phyloP scores from a whole-genome alignment of 2,797 vertebrate genomes.

The Cuniculus paca region DNA sequence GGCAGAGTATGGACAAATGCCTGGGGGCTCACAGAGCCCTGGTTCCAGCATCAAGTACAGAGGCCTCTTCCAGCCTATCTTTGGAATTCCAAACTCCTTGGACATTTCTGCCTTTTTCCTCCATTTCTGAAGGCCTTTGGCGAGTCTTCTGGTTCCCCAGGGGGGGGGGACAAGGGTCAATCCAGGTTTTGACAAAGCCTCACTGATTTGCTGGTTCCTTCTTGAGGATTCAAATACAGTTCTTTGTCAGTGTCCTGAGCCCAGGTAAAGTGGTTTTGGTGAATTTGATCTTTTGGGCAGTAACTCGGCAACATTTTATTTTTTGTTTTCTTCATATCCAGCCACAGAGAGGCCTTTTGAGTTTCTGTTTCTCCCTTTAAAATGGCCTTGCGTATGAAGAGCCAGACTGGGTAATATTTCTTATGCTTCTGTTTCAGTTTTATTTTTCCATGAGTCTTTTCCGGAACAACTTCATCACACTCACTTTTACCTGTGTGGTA shows the following conservation, averaged over 20 bases:
- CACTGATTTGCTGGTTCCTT: not conserved
- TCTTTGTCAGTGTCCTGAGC: not conserved
- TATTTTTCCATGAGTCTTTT: slow-evolving; percentile 54
- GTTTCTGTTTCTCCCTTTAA: slow-evolving; percentile 49
- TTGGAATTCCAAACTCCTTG: not conserved
- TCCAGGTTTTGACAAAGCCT: not conserved
- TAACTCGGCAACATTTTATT: not conserved
- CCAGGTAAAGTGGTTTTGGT: not conserved
- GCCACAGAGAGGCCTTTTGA: not conserved
- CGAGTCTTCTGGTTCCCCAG: not conserved
- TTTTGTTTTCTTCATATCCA: not conserved
- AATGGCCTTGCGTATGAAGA: slow-evolving; percentile 37
- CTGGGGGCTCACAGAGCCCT: not conserved
- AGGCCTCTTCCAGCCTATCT: not conserved
- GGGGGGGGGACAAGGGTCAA: not conserved
- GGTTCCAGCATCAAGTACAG: not conserved
- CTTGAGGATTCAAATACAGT: not conserved
- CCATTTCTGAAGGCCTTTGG: not conserved
- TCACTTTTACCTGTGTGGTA: slow-evolving; percentile 21
- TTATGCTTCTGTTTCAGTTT: slow-evolving; percentile 39
- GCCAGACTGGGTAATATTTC: slow-evolving; percentile 24
- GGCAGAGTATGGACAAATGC: rapidly evolving
- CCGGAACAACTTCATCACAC: slow-evolving; percentile 31
- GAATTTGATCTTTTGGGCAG: slow-evolving; percentile 1
- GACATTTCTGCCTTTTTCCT: not conserved